Conservation (phyloP, 1,140 invertebrate genomes). For the Proales similis region DNA sequence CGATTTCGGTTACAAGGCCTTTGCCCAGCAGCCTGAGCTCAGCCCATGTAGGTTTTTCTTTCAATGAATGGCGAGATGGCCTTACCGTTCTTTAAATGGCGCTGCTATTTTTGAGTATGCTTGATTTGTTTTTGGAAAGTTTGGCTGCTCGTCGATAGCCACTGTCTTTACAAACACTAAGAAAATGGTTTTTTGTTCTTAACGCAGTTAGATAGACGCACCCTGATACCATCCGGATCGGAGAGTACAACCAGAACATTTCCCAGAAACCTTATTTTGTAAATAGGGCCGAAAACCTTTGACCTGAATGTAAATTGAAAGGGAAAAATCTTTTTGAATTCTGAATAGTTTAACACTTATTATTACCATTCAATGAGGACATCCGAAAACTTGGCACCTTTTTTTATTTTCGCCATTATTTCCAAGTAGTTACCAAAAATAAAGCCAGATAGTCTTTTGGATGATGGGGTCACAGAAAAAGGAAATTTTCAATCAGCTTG, state of each 20-base stretch:
- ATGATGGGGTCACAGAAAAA: too few relatives aligned
- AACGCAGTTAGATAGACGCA: not conserved
- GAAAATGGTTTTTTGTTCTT: not conserved
- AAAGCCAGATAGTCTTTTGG: slow-evolving; percentile 1
- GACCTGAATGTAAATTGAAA: too few relatives aligned
- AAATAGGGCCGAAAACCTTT: not conserved
- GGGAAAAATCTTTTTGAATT: too few relatives aligned
- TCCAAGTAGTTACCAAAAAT: slow-evolving; percentile 34
- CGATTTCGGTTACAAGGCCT: slow-evolving; percentile 16
- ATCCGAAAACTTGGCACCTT: not conserved
- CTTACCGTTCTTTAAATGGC: slow-evolving; percentile 12
- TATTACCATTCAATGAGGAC: slow-evolving; percentile 12
- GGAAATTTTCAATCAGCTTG: too few relatives aligned
- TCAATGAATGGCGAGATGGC: not conserved
- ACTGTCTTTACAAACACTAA: not conserved
- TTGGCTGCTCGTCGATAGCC: slow-evolving; percentile 12
- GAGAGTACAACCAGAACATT: not conserved
- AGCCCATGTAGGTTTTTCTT: not conserved
- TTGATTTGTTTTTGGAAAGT: slow-evolving; percentile 20
- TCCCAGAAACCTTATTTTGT: slow-evolving; percentile 5
- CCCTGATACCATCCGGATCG: slow-evolving; percentile 18
- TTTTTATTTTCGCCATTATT: not conserved
- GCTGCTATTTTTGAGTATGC: slow-evolving; percentile 19
- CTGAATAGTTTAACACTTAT: too few relatives aligned
- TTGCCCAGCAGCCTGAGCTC: slow-evolving; percentile 3